phyloP scores from a whole-genome alignment of 1,140 invertebrate genomes.

The Tetramorium alpestre region DNA sequence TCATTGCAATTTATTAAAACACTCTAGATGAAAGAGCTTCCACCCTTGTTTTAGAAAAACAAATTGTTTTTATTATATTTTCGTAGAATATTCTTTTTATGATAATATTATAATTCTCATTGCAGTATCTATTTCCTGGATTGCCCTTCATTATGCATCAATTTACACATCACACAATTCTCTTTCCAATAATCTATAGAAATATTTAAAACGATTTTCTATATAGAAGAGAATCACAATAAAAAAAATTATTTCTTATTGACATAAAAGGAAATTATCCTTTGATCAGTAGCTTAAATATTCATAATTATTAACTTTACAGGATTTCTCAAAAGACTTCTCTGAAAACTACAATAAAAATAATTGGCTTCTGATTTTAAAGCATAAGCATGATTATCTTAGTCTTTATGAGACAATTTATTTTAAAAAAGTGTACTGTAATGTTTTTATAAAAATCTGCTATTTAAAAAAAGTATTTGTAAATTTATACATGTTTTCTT shows the following conservation, averaged over 20 bases:
- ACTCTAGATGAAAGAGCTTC: neutral
- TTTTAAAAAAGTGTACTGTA: neutral
- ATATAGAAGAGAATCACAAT: neutral
- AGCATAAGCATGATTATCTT: neutral
- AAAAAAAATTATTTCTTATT: neutral
- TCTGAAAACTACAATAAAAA: neutral
- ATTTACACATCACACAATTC: neutral
- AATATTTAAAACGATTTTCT: neutral
- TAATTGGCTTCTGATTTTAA: neutral
- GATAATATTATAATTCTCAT: neutral
- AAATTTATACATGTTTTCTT: neutral
- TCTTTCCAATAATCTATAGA: neutral
- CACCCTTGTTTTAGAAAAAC: neutral
- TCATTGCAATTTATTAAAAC: neutral
- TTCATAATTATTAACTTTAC: neutral
- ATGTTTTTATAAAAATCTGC: neutral
- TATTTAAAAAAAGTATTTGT: neutral
- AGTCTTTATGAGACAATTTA: neutral
- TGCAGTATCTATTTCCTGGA: neutral
- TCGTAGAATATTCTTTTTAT: neutral
- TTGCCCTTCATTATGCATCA: neutral
- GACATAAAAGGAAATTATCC: neutral
- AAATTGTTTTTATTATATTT: neutral
- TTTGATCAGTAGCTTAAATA: neutral
- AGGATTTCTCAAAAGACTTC: neutral